A percentile compares a stretch with the other conserved stretches of the same genome.
Evolutionary conservation across 2,797 vertebrate genomes (phyloP).

Genomic region (Dendrocincla fuliginosa): DNA sequence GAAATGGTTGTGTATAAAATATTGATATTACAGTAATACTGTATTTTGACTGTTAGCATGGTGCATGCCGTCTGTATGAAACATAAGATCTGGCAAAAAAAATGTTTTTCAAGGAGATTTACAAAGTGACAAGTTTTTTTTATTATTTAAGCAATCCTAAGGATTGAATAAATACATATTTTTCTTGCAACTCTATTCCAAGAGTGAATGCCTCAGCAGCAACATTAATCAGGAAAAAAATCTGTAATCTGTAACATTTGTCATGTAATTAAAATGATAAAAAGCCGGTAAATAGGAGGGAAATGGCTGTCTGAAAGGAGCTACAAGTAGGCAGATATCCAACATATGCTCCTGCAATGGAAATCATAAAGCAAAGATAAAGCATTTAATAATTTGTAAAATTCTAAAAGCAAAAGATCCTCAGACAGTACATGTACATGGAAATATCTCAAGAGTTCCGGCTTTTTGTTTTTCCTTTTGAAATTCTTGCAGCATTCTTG

Average conservation of each 20-base stretch:
- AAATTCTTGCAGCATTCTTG: neutral
- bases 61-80: constrained; percentile 62
- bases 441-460: neutral
- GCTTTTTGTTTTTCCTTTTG: neutral
- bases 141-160: constrained; percentile 59
- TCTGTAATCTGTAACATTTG: constrained; percentile 60
- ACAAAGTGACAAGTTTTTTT: constrained; percentile 37
- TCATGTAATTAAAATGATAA: constrained; percentile 54
- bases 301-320: constrained; percentile 35
- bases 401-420: neutral
- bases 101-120: constrained; percentile 56
- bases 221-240: constrained; percentile 55
- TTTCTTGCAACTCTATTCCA: constrained; percentile 53
- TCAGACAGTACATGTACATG: neutral
- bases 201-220: constrained; percentile 18
- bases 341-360: neutral
- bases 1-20: constrained; percentile 57
- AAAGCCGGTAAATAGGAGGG: constrained; percentile 15
- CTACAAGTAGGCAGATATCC: constrained; percentile 36
- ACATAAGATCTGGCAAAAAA: constrained; percentile 67
- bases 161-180: constrained; percentile 50
- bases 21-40: constrained; percentile 54
- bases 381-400: neutral
- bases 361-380: neutral
- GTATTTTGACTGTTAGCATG: constrained; percentile 71